These are phyloP conservation scores for Dolichopus griseipennis DNA, from an alignment of 2,888 invertebrate species.

Conservation along the genomic window DNA sequence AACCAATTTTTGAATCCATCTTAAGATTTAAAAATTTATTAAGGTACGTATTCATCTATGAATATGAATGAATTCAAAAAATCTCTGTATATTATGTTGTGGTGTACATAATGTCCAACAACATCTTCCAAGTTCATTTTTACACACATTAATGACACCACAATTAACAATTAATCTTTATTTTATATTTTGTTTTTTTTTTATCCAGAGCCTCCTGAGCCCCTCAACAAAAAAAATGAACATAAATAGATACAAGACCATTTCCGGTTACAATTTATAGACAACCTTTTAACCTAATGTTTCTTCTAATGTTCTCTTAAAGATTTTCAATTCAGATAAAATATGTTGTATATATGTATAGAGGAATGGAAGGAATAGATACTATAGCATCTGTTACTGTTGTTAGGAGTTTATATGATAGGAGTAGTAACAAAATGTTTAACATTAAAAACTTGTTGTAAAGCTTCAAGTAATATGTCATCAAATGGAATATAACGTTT, in stretches of 20 bases:
- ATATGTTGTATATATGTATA: background rate
- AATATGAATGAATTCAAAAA: no score
- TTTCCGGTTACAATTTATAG: constrained; percentile 1
- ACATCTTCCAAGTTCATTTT: no score
- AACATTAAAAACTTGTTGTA: background rate
- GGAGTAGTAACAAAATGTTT: background rate
- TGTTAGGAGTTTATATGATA: no score
- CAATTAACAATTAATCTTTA: constrained; percentile 2
- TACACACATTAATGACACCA: background rate
- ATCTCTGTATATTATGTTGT: no score
- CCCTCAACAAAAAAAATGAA: no score
- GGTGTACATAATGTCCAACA: no score
- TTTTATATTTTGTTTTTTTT: background rate
- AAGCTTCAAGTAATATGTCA: background rate
- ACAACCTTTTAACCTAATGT: background rate
- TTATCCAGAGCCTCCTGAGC: no score
- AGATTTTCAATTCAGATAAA: background rate
- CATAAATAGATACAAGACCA: background rate
- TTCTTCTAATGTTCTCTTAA: background rate
- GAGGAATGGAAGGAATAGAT: no score
- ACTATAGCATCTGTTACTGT: background rate
- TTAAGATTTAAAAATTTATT: no score
- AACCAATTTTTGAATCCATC: no score
- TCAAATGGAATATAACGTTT: background rate
- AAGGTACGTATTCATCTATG: no score